Evolutionary conservation across 2,888 invertebrate species (phyloP).

Genomic region (Diarsia mendica): DNA sequence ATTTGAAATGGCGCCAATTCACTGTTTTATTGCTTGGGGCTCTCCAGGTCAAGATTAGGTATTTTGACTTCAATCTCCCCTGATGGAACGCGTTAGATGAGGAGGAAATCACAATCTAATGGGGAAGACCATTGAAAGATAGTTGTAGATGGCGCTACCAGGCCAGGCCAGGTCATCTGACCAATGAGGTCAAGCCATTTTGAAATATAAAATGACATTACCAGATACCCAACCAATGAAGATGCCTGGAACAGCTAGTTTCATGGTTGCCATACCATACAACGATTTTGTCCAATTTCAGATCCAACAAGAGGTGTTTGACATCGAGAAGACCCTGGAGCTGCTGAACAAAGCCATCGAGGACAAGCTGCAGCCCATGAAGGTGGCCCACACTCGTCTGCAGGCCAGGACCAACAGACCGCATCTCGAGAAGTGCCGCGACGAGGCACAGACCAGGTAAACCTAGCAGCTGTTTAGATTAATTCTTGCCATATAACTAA

Average conservation of each 20-base stretch:
- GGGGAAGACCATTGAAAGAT: too few relatives aligned
- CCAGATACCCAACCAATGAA: too few relatives aligned
- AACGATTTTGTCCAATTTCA: conserved; percentile 71
- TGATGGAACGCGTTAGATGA: background rate
- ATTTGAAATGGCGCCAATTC: too few relatives aligned
- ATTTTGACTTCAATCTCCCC: background rate
- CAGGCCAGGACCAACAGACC: conserved; percentile 97
- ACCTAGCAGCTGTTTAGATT: background rate
- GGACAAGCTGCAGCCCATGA: conserved; percentile 95
- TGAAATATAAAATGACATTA: too few relatives aligned
- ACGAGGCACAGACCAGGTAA: conserved; percentile 92
- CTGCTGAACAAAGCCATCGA: conserved; percentile 96
- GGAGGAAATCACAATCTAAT: background rate
- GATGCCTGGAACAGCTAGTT: too few relatives aligned
- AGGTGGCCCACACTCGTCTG: conserved; percentile 96
- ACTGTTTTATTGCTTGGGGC: background rate
- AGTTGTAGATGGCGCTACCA: too few relatives aligned
- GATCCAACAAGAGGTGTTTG: conserved; percentile 98
- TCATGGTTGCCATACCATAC: background rate
- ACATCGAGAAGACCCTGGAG: conserved; percentile 97
- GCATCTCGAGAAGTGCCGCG: conserved; percentile 97
- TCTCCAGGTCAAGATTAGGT: too few relatives aligned
- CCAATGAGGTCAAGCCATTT: too few relatives aligned
- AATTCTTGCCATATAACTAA: background rate
- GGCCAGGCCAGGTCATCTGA: too few relatives aligned